Percentiles rank a stretch among this genome's conserved stretches.
Conservation (phyloP, 2,797 vertebrate genomes). For the Poeciliopsis turneri region DNA sequence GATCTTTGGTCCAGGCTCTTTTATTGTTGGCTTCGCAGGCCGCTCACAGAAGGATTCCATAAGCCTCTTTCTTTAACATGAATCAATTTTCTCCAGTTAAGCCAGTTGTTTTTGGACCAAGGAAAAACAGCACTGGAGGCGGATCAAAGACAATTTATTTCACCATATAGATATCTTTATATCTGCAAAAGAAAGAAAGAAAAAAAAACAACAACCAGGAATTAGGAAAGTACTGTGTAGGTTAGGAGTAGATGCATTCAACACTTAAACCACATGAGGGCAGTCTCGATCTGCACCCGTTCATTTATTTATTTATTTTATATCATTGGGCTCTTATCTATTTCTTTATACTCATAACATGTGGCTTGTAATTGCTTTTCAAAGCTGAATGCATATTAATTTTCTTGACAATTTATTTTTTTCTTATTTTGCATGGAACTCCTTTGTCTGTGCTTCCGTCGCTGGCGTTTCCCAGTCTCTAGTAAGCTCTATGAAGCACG, state of each 20-base stretch:
- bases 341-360: no score
- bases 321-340: not conserved
- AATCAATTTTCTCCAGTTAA: slow-evolving; percentile 31
- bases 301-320: not conserved
- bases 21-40: slow-evolving; percentile 5
- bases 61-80: slow-evolving; percentile 30
- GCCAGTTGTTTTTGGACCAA: slow-evolving; percentile 21
- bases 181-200: slow-evolving; percentile 18
- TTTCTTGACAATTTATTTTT: not conserved
- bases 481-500: slow-evolving; percentile 82
- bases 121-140: slow-evolving; percentile 17
- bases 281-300: slow-evolving; percentile 55
- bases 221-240: slow-evolving; percentile 20
- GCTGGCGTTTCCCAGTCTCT: slow-evolving; percentile 76
- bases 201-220: slow-evolving; percentile 1
- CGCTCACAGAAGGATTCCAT: slow-evolving; percentile 26
- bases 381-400: not conserved
- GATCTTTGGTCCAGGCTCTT: slow-evolving; percentile 24
- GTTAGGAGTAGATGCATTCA: not conserved
- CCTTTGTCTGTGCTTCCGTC: slow-evolving; percentile 23
- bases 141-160: slow-evolving; percentile 39
- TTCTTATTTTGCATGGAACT: not conserved
- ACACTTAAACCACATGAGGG: slow-evolving; percentile 64
- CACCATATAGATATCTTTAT: slow-evolving; percentile 19
- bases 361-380: not conserved